Evolutionary conservation across 92 coral and sea anemone species (phyloP).

Genomic region (Parazoanthus darwini): DNA sequence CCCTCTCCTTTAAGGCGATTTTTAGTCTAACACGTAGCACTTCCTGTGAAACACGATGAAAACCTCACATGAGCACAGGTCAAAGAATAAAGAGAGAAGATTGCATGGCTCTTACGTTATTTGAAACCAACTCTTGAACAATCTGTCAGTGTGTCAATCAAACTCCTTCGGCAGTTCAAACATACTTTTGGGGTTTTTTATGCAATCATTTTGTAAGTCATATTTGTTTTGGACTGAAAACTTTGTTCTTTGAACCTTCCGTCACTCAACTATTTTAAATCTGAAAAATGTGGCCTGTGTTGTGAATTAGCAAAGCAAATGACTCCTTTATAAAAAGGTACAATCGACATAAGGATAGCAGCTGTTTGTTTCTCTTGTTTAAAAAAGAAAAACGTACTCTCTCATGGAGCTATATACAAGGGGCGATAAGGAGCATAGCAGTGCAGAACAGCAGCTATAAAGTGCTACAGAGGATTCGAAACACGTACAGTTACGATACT

Average conservation of each 20-base stretch:
- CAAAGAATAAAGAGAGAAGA: not conserved
- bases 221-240: not conserved
- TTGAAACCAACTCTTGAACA: conserved; percentile 27
- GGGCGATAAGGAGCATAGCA: no score
- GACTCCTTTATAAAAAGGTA: not conserved
- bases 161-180: not conserved
- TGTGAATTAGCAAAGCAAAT: not conserved
- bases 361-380: not conserved
- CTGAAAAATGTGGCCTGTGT: not conserved
- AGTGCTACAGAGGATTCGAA: no score
- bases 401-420: no score
- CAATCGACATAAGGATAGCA: not conserved
- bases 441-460: no score
- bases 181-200: not conserved
- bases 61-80: not conserved
- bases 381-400: no score
- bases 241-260: not conserved
- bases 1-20: not conserved
- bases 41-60: conserved; percentile 11
- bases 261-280: not conserved
- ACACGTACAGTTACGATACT: no score
- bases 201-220: not conserved
- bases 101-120: conserved; percentile 31
- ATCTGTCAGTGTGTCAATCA: conserved; percentile 28
- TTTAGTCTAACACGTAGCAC: conserved; percentile 7